These are phyloP conservation scores for Drosophila pandora DNA, from an alignment of 1,140 invertebrate genomes.

Conservation along the genomic window DNA sequence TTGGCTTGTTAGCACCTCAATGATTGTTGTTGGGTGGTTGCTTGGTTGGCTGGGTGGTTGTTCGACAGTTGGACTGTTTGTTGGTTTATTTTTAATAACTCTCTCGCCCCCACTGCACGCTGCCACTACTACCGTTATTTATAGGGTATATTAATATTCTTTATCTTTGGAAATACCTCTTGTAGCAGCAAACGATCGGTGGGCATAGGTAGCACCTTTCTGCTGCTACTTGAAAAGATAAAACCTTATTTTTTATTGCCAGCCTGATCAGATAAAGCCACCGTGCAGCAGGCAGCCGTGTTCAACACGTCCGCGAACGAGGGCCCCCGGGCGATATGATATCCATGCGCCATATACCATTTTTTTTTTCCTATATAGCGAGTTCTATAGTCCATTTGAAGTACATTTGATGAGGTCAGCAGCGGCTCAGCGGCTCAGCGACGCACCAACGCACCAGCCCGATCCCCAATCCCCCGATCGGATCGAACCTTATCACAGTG, in stretches of 20 bases:
- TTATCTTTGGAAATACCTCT: conserved; percentile 80
- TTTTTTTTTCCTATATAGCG: conserved; percentile 8
- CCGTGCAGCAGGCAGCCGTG: conserved; percentile 72
- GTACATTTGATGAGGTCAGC: conserved; percentile 80
- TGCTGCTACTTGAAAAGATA: conserved; percentile 83
- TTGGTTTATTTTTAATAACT: conserved; percentile 76
- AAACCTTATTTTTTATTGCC: conserved; percentile 83
- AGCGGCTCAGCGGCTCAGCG: conserved; percentile 59
- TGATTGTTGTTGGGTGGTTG: conserved; percentile 28
- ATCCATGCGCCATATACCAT: conserved; percentile 63
- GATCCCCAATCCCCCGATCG: conserved; percentile 9
- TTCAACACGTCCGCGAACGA: conserved; percentile 55
- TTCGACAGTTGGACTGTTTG: conserved; percentile 46
- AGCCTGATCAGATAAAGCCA: conserved; percentile 83
- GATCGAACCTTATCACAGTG: conserved; percentile 52
- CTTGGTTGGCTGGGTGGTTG: neutral
- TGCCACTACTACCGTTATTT: conserved; percentile 57
- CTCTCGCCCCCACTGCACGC: conserved; percentile 47
- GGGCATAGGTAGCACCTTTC: conserved; percentile 79
- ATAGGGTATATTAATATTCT: conserved; percentile 83
- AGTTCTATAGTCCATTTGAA: conserved; percentile 68
- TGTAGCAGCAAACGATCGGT: conserved; percentile 36
- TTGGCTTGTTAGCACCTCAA: conserved; percentile 75
- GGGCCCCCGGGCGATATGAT: conserved; percentile 63
- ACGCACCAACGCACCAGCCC: conserved; percentile 9